A percentile compares a stretch with the other conserved stretches of the same genome.
phyloP scores from a whole-genome alignment of 2,113 vertebrate genomes.

The Rhynchomys soricoides region DNA sequence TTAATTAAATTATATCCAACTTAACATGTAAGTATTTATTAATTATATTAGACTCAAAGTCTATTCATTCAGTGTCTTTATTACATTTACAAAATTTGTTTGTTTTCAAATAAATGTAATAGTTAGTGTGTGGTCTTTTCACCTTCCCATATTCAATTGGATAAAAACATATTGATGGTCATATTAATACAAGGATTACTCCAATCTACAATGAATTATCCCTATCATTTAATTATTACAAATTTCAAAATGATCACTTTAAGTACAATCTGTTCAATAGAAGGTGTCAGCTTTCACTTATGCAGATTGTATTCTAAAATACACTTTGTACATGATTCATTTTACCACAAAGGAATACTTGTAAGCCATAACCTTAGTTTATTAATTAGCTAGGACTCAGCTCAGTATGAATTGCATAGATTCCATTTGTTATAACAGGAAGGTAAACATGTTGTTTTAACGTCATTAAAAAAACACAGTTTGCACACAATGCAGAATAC shows the following conservation, averaged over 20 bases:
- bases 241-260: neutral
- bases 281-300: neutral
- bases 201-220: neutral
- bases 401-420: neutral
- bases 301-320: neutral
- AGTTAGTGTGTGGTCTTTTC: neutral
- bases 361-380: neutral
- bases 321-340: neutral
- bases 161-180: neutral
- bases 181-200: neutral
- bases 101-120: neutral
- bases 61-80: neutral
- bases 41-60: slow-evolving; percentile 2
- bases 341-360: neutral
- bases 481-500: neutral
- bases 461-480: neutral
- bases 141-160: neutral
- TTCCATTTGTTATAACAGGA: neutral
- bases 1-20: neutral
- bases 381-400: no score
- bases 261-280: neutral
- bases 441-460: neutral
- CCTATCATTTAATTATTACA: neutral
- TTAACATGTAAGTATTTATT: neutral
- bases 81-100: neutral